Conservation (phyloP, 1,140 invertebrate species). For the Leptonema lineaticorne region DNA sequence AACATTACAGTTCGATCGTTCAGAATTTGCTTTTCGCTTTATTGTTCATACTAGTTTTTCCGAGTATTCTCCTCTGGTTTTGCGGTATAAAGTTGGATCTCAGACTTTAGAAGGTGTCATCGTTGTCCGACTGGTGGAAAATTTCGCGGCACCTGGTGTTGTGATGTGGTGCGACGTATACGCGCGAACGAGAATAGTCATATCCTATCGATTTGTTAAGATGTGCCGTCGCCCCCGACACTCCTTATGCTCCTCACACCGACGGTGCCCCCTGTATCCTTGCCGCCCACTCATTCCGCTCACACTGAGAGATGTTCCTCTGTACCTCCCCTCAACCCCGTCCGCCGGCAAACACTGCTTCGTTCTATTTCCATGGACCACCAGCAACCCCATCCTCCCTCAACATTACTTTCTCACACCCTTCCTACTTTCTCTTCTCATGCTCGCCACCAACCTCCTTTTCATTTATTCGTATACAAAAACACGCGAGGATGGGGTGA, state of each 20-base stretch:
- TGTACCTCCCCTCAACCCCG: slow-evolving; percentile 20
- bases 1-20: no score
- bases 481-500: slow-evolving; percentile 29
- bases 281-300: slow-evolving; percentile 22
- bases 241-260: neutral
- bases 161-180: neutral
- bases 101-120: no score
- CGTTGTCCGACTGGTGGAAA: neutral
- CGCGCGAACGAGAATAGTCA: slow-evolving; percentile 52
- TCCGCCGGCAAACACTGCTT: slow-evolving; percentile 15
- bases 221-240: slow-evolving; percentile 45
- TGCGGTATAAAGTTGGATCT: no score
- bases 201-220: slow-evolving; percentile 62
- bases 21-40: no score
- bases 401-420: neutral
- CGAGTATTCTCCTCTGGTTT: no score
- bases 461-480: slow-evolving; percentile 43
- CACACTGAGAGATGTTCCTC: slow-evolving; percentile 22
- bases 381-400: slow-evolving; percentile 23
- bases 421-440: slow-evolving; percentile 20
- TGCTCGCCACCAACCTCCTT: slow-evolving; percentile 25
- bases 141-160: slow-evolving; percentile 3
- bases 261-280: neutral
- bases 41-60: no score
- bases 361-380: neutral